phyloP scores from a whole-genome alignment of 2,888 invertebrate genomes.

The Sphecodes monilicornis region DNA sequence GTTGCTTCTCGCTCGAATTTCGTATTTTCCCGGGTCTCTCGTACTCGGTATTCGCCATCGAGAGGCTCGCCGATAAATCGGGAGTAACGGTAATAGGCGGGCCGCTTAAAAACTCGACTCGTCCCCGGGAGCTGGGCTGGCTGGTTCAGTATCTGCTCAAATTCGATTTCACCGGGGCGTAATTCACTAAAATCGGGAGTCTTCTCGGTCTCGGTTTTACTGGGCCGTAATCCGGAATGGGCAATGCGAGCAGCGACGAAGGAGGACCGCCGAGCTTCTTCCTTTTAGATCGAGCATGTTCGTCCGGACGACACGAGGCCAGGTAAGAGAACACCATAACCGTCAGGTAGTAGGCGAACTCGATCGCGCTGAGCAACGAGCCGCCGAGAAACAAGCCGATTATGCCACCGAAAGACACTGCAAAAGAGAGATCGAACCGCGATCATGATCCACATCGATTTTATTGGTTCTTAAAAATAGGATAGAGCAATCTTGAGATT shows the following conservation, averaged over 20 bases:
- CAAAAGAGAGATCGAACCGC: conserved; percentile 41
- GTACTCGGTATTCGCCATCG: neutral
- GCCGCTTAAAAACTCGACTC: conserved; percentile 36
- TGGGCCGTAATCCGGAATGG: conserved; percentile 60
- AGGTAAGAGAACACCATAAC: conserved; percentile 39
- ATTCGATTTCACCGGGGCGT: conserved; percentile 53
- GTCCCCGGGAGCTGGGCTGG: neutral
- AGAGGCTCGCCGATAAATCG: conserved; percentile 28
- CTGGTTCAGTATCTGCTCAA: conserved; percentile 55
- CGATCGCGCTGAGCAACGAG: conserved; percentile 84
- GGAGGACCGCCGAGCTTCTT: neutral
- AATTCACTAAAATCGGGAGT: conserved; percentile 62
- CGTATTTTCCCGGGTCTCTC: neutral
- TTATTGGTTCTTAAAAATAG: conserved; percentile 55
- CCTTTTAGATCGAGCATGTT: neutral
- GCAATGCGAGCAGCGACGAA: conserved; percentile 29
- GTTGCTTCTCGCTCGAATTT: neutral
- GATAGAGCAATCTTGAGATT: conserved; percentile 4
- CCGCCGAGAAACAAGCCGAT: conserved; percentile 85
- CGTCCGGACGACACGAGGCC: neutral
- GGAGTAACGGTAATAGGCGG: conserved; percentile 35
- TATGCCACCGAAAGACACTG: conserved; percentile 85
- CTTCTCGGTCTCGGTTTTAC: conserved; percentile 55
- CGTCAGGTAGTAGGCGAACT: conserved; percentile 81
- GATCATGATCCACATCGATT: conserved; percentile 45